These are phyloP conservation scores for Muscina levida DNA, from an alignment of 2,888 invertebrate genomes.

Conservation along the genomic window DNA sequence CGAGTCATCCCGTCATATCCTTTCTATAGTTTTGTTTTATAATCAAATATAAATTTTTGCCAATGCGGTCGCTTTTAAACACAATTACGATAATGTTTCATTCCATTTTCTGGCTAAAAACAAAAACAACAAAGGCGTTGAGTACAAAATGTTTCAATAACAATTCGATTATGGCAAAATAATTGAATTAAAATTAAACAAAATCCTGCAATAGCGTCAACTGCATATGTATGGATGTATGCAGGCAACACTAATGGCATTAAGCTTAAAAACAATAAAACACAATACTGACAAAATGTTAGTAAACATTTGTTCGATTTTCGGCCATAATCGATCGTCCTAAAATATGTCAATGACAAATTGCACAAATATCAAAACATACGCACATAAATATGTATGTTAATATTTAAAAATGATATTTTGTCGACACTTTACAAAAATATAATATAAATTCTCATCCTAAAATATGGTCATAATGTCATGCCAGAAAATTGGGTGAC, in stretches of 20 bases:
- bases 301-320: slow-evolving; percentile 21
- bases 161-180: background rate
- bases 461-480: too few relatives aligned
- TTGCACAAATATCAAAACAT: slow-evolving; percentile 8
- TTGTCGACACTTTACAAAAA: too few relatives aligned
- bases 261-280: background rate
- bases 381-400: background rate
- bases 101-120: background rate
- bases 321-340: slow-evolving; percentile 11
- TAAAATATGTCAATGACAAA: slow-evolving; percentile 31
- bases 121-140: background rate
- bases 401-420: slow-evolving; percentile 12
- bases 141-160: slow-evolving; percentile 17
- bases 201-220: background rate
- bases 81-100: slow-evolving; percentile 3
- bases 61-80: background rate
- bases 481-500: too few relatives aligned
- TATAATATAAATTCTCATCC: too few relatives aligned
- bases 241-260: background rate
- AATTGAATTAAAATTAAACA: slow-evolving; percentile 30
- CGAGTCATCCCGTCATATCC: background rate
- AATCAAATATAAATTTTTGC: background rate
- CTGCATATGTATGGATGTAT: too few relatives aligned
- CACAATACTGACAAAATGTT: background rate
- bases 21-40: background rate